Percentiles rank a stretch among this genome's conserved stretches.
phyloP scores from a whole-genome alignment of 2,888 invertebrate genomes.

The Drosophila algonquin region DNA sequence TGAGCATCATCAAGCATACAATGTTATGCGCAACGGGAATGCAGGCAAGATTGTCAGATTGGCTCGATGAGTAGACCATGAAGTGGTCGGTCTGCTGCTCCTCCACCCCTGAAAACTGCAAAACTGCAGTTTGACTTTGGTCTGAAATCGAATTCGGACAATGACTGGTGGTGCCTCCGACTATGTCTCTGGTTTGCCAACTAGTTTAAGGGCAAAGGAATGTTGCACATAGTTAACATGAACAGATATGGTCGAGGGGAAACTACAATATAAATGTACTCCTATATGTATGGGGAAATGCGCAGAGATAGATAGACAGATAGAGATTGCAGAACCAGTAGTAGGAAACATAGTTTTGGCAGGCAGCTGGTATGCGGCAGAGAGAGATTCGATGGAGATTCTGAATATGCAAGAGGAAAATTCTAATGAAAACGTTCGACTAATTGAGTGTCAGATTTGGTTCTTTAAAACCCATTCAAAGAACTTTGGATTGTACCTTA shows the following conservation, averaged over 20 bases:
- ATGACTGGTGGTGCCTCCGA: not conserved
- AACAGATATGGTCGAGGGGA: slow-evolving; percentile 12
- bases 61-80: slow-evolving; percentile 3
- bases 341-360: too few relatives aligned
- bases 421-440: too few relatives aligned
- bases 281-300: slow-evolving; percentile 1
- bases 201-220: slow-evolving; percentile 23
- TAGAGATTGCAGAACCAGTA: too few relatives aligned
- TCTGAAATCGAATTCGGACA: slow-evolving; percentile 21
- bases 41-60: slow-evolving; percentile 54
- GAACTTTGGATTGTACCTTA: too few relatives aligned
- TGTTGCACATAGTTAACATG: slow-evolving; percentile 51
- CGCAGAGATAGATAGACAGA: too few relatives aligned
- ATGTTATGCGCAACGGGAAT: slow-evolving; percentile 48
- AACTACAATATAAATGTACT: slow-evolving; percentile 14
- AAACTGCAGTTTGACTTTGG: slow-evolving; percentile 12
- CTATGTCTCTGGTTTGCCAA: slow-evolving; percentile 6
- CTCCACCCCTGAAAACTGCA: too few relatives aligned
- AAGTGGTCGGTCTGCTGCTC: not conserved
- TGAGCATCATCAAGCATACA: slow-evolving; percentile 49
- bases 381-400: too few relatives aligned
- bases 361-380: too few relatives aligned
- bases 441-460: too few relatives aligned
- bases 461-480: too few relatives aligned
- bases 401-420: too few relatives aligned